Conservation (phyloP, 2,113 vertebrate genomes). For the Chloroceryle aenea region DNA sequence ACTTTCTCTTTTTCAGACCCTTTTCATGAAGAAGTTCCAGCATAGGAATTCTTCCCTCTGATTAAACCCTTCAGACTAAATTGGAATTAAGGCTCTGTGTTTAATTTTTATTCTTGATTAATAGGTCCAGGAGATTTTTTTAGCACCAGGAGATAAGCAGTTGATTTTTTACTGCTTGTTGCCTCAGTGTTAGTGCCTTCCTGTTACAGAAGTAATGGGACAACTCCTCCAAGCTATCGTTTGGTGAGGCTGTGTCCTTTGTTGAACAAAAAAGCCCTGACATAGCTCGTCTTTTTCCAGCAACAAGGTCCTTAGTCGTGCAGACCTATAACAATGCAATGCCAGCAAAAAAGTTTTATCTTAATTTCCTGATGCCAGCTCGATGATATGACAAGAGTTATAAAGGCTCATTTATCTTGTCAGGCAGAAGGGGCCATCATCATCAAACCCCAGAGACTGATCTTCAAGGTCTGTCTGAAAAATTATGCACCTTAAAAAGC, state of each 20-base stretch:
- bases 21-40: neutral
- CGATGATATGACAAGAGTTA: neutral
- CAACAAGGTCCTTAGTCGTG: neutral
- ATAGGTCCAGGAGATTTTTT: neutral
- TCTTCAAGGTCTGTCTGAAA: constrained; percentile 20
- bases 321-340: constrained; percentile 11
- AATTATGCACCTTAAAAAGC: constrained; percentile 29
- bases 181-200: too few relatives aligned
- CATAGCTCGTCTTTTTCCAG: neutral
- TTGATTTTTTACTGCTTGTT: neutral
- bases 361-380: constrained; percentile 57
- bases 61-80: neutral
- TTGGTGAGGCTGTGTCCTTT: neutral
- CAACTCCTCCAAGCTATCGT: neutral
- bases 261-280: neutral
- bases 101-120: neutral
- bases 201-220: neutral
- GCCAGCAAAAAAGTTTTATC: constrained; percentile 58
- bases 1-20: neutral
- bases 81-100: neutral
- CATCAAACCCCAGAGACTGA: neutral
- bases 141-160: neutral
- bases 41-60: neutral
- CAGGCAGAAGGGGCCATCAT: neutral
- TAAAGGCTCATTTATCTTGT: constrained; percentile 55